Evolutionary conservation across 2,797 vertebrate genomes (phyloP), one percentile per base, ranked within the genome.

Genomic region (Discoglossus pictus): DNA sequence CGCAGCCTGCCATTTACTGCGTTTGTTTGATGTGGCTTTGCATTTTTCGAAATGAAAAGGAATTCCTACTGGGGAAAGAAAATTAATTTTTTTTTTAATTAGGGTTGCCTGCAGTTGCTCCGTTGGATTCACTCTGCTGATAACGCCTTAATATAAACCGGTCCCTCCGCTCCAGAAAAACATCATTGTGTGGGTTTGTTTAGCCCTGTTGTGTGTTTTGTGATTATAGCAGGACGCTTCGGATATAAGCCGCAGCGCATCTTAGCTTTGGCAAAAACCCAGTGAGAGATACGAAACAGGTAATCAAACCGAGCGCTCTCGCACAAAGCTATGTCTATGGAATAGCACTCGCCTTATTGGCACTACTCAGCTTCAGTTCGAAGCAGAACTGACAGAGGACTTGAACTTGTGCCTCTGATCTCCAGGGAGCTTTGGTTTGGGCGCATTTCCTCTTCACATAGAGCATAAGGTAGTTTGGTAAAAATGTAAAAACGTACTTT

Each of bases 141-240:
- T 24, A 40, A 50, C 15, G 0, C 9, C 0, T 0, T 0, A 0
- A 25, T 21, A 34, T 27, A 58, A 54, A 31, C 43, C 0, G 0
- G 40, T 43, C 52, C 51, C 40, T 42, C 9, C 4, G 40, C 18
- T 21, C 6, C 12, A 27, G 18, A 3, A 2, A 17, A 25, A 52
- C 24, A 11, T n/a, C n/a, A n/a, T 21, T 21, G 18, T 11, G 7
- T 7, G 17, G 43, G 18, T 9, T 21, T 20, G 43, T 20, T 20
- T 11, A 2, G 16, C 16, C 4, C 7, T 20, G 16, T 11, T 20
- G 43, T 46, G 17, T 20, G 10, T 20, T 16, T 17, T 46, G 12
- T 13, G 50, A 10, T 20, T 20, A 11, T 5, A 24, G 16, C 43
- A 12, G 5, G 6, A 18, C 10, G 17, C 7, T n/a, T n/a, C 4